A percentile compares a stretch with the other conserved stretches of the same genome.
These are phyloP conservation scores for Uloborus diversus DNA, from an alignment of 1,140 invertebrate genomes.

Conservation along the genomic window DNA sequence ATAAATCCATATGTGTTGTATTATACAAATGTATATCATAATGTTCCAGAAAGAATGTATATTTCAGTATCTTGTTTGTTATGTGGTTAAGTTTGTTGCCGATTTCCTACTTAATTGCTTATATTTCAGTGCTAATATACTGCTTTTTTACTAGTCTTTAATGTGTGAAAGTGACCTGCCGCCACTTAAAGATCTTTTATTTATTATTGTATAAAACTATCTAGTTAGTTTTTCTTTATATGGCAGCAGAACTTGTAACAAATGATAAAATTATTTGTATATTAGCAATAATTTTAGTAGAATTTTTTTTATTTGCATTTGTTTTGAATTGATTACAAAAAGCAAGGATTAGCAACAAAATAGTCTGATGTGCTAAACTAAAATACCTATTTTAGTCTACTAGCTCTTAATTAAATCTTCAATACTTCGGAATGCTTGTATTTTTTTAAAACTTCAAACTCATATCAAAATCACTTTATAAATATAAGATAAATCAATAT, in stretches of 20 bases:
- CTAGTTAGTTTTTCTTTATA: conserved; percentile 10
- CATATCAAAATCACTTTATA: too few relatives aligned
- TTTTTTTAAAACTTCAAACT: neutral
- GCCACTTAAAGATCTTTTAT: conserved; percentile 39
- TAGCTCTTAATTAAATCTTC: neutral
- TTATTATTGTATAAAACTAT: conserved; percentile 35
- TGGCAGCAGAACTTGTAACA: conserved; percentile 20
- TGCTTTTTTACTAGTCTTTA: conserved; percentile 37
- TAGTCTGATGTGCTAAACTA: neutral
- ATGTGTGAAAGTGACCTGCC: conserved; percentile 16
- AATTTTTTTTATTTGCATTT: too few relatives aligned
- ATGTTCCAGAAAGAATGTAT: too few relatives aligned
- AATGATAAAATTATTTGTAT: conserved; percentile 14
- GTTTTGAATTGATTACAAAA: too few relatives aligned
- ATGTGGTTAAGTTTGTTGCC: too few relatives aligned
- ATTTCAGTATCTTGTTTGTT: too few relatives aligned
- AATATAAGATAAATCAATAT: too few relatives aligned
- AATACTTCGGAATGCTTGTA: neutral
- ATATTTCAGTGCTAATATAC: too few relatives aligned
- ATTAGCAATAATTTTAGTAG: conserved; percentile 3
- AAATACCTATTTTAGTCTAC: neutral
- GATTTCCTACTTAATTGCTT: too few relatives aligned
- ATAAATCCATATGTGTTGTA: too few relatives aligned
- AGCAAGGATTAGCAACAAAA: neutral
- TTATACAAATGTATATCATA: too few relatives aligned